Base-by-base conservation (phyloP, 2,113 vertebrate genomes). In the Trematomus loennbergii region DNA sequence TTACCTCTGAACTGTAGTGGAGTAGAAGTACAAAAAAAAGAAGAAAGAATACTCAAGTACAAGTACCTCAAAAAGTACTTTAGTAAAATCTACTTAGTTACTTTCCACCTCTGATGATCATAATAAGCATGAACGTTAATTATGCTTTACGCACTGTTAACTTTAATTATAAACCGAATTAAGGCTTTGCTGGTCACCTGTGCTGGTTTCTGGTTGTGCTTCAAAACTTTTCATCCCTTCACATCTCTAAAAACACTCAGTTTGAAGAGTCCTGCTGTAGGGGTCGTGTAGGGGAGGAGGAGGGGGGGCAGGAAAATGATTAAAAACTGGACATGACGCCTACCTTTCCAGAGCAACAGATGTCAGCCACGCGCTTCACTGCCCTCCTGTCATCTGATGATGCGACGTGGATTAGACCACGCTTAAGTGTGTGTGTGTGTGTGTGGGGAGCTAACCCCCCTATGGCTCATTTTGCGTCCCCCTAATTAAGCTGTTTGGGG, bases 301-400 rank as follows among this genome's bases (percentile, higher is more conserved):
- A 22, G 17, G 49, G 40, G 52, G 2, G 15, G 45, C 0, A 40
- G 48, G 45, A 70, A 71, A 73, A 69, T 71, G 61, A 68, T 79
- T 87, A 86, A 45, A 62, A 84, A 48, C 53, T 20, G 81, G 81
- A 87, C 86, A 72, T 64, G 73, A 55, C 77, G 80, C 76, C 76
- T 73, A 94, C 86, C 81, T 88, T 49, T 72, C 52, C 75, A 53
- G 88, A 43, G 92, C 93, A 94, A 93, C 94, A 94, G 94, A 95
- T 94, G 93, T 94, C 93, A 88, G 82, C 79, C 88, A 87, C 86
- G 90, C 89, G 87, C 90, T 82, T 72, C 75, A 29, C 81, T 88
- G 86, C 57, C n/a, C 58, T 76, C 81, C 82, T 85, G 82, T 92
- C 88, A 88, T 89, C 78, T 87, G 76, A 70, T 73, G 88, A 91